Percentiles rank a stretch among this genome's conserved stretches.
phyloP scores from a whole-genome alignment of 1,140 invertebrate genomes.

The Lysiphlebus fabarum region DNA sequence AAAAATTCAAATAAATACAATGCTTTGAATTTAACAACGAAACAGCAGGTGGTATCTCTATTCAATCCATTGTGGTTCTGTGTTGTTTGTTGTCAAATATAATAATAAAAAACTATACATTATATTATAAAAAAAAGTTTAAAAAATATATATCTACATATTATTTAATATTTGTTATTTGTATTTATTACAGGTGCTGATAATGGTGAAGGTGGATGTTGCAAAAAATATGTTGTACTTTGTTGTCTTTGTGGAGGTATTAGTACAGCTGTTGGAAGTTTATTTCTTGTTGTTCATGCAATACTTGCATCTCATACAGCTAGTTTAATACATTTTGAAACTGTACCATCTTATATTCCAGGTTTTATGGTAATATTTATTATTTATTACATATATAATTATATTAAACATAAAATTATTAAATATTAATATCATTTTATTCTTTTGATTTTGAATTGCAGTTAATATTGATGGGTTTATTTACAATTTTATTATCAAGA shows the following conservation, averaged over 20 bases:
- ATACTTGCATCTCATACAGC: conserved; percentile 75
- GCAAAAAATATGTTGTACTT: conserved; percentile 72
- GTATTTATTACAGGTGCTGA: conserved; percentile 23
- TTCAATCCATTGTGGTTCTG: conserved; percentile 19
- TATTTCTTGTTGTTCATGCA: conserved; percentile 74
- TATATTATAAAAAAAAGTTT: neutral
- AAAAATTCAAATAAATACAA: too few species aligned
- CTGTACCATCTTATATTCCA: conserved; percentile 79
- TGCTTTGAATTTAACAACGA: neutral
- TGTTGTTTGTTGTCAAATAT: conserved; percentile 8
- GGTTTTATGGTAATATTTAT: conserved; percentile 66
- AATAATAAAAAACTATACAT: neutral
- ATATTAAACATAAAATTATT: neutral
- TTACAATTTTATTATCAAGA: conserved; percentile 79
- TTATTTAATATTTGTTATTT: neutral
- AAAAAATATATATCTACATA: neutral
- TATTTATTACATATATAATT: neutral
- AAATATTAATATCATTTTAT: too few species aligned
- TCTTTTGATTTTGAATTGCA: too few species aligned
- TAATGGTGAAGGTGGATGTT: conserved; percentile 44
- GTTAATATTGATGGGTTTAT: conserved; percentile 80
- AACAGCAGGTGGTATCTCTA: conserved; percentile 4
- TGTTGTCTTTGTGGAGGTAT: conserved; percentile 72
- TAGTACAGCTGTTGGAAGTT: conserved; percentile 67
- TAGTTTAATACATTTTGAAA: conserved; percentile 77